Evolutionary conservation across 2,888 invertebrate species (phyloP).

Genomic region (Uropetala carovei): DNA sequence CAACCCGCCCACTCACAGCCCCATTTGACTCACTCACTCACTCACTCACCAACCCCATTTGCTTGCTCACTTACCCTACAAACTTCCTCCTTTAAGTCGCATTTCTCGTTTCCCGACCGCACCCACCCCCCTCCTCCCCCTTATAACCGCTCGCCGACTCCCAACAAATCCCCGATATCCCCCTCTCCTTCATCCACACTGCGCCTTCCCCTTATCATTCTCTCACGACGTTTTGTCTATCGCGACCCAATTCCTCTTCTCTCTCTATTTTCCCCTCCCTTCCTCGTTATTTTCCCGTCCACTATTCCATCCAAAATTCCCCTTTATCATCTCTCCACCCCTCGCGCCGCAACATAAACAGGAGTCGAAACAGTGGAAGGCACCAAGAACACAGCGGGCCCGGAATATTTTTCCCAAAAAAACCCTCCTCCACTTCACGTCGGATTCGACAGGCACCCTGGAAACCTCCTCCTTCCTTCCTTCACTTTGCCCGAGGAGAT

Average conservation of each 20-base stretch:
- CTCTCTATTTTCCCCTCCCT: background rate
- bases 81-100: no score
- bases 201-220: background rate
- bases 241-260: conserved; percentile 7
- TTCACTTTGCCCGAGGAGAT: background rate
- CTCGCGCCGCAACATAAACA: background rate
- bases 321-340: no score
- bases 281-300: background rate
- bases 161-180: background rate
- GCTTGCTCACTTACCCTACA: no score
- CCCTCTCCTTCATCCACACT: background rate
- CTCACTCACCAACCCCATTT: no score
- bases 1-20: no score
- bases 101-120: no score
- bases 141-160: no score
- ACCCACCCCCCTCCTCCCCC: no score
- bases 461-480: background rate
- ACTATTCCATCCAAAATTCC: background rate
- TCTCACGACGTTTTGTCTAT: no score
- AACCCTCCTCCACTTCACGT: background rate
- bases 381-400: background rate
- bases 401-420: background rate
- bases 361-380: background rate
- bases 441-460: background rate
- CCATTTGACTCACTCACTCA: no score